Percentiles rank a stretch among this genome's conserved stretches.
phyloP scores from a whole-genome alignment of 2,888 invertebrate genomes.

The Baronia brevicornis region DNA sequence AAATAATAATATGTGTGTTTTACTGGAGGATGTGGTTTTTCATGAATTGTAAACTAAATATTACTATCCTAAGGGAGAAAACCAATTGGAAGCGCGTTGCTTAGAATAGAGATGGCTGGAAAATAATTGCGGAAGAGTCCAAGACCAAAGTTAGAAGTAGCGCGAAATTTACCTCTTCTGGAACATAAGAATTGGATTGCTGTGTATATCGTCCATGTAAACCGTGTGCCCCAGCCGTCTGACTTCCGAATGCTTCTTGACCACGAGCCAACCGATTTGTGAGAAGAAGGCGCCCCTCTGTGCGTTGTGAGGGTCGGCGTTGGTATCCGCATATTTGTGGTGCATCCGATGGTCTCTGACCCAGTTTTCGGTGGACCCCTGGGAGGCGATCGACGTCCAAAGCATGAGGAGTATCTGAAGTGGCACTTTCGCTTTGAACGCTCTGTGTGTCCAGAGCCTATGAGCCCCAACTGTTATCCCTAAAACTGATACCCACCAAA shows the following conservation, averaged over 20 bases:
- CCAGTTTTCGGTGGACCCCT: slow-evolving; percentile 28
- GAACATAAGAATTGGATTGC: not conserved
- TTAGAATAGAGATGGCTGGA: no score
- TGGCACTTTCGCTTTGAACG: slow-evolving; percentile 24
- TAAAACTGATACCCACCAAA: not conserved
- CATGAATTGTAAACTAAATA: no score
- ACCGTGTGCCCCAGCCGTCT: not conserved
- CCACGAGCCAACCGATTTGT: slow-evolving; percentile 88
- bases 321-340: slow-evolving; percentile 75
- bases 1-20: no score
- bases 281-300: slow-evolving; percentile 89
- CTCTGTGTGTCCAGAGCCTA: slow-evolving; percentile 21
- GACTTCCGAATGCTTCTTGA: slow-evolving; percentile 83
- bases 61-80: no score
- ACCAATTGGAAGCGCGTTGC: no score
- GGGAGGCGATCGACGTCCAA: slow-evolving; percentile 29
- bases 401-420: slow-evolving; percentile 32
- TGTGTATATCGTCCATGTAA: slow-evolving; percentile 3
- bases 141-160: no score
- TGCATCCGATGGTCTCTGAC: slow-evolving; percentile 32
- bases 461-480: not conserved
- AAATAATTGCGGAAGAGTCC: no score
- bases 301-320: slow-evolving; percentile 86
- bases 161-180: slow-evolving; percentile 12
- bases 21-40: no score